A percentile compares a stretch with the other conserved stretches of the same genome.
phyloP scores from a whole-genome alignment of 2,113 vertebrate genomes.

The Bubo blakistoni region DNA sequence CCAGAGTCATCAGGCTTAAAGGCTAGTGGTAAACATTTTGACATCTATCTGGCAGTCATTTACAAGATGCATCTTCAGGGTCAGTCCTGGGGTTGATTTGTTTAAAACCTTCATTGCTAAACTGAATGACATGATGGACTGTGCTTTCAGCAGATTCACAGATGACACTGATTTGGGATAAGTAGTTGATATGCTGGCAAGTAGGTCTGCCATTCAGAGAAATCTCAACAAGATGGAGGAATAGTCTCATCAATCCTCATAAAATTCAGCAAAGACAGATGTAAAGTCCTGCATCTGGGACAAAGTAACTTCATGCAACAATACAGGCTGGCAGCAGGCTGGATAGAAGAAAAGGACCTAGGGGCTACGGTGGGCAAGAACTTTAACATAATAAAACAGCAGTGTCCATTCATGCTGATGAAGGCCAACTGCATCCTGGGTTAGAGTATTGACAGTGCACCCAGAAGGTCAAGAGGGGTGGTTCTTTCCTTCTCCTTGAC shows the following conservation, averaged over 20 bases:
- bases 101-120: not conserved
- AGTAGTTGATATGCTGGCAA: not conserved
- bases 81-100: not conserved
- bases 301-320: not conserved
- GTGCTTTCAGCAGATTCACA: not conserved
- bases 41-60: not conserved
- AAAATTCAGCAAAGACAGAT: not conserved
- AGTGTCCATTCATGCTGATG: not conserved
- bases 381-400: not conserved
- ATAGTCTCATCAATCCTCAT: not conserved
- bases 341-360: not conserved
- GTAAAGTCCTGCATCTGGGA: not conserved
- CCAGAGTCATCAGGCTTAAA: not conserved
- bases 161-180: not conserved
- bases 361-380: not conserved
- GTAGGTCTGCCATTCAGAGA: not conserved
- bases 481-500: not conserved
- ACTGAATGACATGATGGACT: not conserved
- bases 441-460: not conserved
- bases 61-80: not conserved
- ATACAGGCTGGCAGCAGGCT: not conserved
- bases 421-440: not conserved
- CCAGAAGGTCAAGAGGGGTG: not conserved
- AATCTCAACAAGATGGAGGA: not conserved
- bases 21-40: not conserved